Percentiles rank a stretch among this genome's conserved stretches.
These are phyloP conservation scores for Cosmia pyralina DNA, from an alignment of 2,888 invertebrate species.

Conservation along the genomic window DNA sequence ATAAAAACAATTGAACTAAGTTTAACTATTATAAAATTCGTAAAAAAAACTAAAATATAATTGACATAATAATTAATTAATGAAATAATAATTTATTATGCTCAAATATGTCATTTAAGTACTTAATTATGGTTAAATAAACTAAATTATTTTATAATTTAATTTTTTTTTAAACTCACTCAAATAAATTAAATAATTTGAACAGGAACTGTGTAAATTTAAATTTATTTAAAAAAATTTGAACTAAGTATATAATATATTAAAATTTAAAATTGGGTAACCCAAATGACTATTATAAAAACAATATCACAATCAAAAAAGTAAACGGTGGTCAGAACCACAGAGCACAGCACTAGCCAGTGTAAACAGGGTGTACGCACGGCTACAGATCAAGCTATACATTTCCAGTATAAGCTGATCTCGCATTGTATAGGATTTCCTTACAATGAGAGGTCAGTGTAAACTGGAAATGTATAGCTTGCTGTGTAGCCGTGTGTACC, in stretches of 20 bases:
- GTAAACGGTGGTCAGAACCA: background rate
- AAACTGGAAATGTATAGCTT: no score
- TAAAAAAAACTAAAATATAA: background rate
- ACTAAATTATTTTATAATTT: background rate
- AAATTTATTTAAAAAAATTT: conserved; percentile 11
- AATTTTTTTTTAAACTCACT: background rate
- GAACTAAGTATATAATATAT: background rate
- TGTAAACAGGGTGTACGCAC: no score
- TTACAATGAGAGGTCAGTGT: no score
- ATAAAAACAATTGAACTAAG: conserved; percentile 1
- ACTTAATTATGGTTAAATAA: background rate
- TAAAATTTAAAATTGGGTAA: conserved; percentile 29
- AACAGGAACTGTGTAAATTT: conserved; percentile 17
- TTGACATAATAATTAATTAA: conserved; percentile 18
- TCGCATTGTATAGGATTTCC: no score
- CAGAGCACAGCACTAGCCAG: no score
- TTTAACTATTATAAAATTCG: background rate
- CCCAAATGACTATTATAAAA: conserved; percentile 15
- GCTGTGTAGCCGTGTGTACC: no score
- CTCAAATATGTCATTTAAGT: background rate
- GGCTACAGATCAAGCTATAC: no score
- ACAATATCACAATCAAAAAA: conserved; percentile 36
- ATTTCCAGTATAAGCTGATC: no score
- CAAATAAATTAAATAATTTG: conserved; percentile 5
- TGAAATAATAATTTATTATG: background rate